These are phyloP conservation scores for Trichomycterus rosablanca DNA, from an alignment of 2,113 vertebrate species.

Conservation along the genomic window DNA sequence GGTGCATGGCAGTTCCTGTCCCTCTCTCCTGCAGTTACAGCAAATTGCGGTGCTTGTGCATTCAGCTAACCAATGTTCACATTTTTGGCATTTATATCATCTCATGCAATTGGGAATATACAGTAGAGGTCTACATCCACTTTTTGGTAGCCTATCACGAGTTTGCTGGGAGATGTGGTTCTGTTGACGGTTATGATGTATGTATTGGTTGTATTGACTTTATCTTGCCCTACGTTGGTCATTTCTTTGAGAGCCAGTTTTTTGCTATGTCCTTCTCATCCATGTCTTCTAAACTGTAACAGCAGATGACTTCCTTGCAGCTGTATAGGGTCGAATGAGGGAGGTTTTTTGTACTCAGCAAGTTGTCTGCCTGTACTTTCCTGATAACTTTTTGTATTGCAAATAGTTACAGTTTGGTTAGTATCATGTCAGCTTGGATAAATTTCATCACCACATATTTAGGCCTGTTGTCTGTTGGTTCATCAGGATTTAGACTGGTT, in stretches of 20 bases:
- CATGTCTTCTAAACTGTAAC: neutral
- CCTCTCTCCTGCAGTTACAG: neutral
- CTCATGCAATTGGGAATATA: neutral
- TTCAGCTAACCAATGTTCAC: neutral
- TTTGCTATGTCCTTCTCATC: neutral
- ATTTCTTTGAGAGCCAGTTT: neutral
- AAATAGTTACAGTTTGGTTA: too few relatives aligned
- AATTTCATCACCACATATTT: too few relatives aligned
- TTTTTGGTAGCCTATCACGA: neutral
- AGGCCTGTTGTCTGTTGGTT: too few relatives aligned
- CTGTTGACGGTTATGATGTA: neutral
- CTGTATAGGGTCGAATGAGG: neutral
- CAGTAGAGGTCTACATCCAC: neutral
- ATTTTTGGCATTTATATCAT: neutral
- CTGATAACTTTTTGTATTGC: too few relatives aligned
- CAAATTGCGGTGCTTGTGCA: neutral
- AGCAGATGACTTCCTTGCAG: neutral
- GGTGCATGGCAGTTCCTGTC: neutral
- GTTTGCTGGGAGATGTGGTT: neutral
- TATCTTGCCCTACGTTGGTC: neutral
- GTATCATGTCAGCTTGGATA: too few relatives aligned
- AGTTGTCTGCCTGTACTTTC: neutral
- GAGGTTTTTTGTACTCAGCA: neutral
- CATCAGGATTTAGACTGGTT: too few relatives aligned
- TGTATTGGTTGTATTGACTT: too few relatives aligned